Percentiles rank a stretch among this genome's conserved stretches.
phyloP scores from a whole-genome alignment of 1,140 invertebrate genomes.

The Cherax destructor region DNA sequence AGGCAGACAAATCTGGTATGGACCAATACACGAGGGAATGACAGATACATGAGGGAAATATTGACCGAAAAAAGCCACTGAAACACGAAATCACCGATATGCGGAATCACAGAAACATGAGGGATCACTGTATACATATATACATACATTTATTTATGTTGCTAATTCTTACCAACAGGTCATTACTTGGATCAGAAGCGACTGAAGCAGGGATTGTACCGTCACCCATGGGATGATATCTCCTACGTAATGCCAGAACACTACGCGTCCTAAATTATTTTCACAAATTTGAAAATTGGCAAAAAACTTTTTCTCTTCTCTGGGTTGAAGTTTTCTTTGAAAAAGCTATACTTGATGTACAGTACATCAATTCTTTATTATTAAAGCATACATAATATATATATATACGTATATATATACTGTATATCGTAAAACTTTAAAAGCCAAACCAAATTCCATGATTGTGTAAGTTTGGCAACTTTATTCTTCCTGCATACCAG shows the following conservation, averaged over 20 bases:
- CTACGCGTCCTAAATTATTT: slow-evolving; percentile 75
- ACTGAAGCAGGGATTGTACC: slow-evolving; percentile 98
- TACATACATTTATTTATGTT: too few relatives aligned
- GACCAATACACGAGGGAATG: too few relatives aligned
- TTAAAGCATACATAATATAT: not conserved
- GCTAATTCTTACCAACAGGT: slow-evolving; percentile 78
- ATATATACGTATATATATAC: not conserved
- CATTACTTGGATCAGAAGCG: slow-evolving; percentile 99
- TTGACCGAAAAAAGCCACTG: too few relatives aligned
- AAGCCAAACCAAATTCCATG: not conserved
- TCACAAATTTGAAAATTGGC: not conserved
- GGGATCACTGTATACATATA: too few relatives aligned
- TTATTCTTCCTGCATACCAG: too few relatives aligned
- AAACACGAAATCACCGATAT: too few relatives aligned
- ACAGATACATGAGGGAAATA: too few relatives aligned
- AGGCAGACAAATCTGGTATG: too few relatives aligned
- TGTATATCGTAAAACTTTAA: not conserved
- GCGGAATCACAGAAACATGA: too few relatives aligned
- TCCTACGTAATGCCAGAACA: slow-evolving; percentile 96
- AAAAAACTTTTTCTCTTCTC: not conserved
- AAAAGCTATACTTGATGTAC: too few relatives aligned
- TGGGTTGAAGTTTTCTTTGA: too few relatives aligned
- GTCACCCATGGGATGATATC: slow-evolving; percentile 99
- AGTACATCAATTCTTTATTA: not conserved
- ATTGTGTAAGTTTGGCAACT: not conserved